Base-by-base conservation (phyloP, 2,797 vertebrate genomes). In the Microctenopoma steveboyesi region DNA sequence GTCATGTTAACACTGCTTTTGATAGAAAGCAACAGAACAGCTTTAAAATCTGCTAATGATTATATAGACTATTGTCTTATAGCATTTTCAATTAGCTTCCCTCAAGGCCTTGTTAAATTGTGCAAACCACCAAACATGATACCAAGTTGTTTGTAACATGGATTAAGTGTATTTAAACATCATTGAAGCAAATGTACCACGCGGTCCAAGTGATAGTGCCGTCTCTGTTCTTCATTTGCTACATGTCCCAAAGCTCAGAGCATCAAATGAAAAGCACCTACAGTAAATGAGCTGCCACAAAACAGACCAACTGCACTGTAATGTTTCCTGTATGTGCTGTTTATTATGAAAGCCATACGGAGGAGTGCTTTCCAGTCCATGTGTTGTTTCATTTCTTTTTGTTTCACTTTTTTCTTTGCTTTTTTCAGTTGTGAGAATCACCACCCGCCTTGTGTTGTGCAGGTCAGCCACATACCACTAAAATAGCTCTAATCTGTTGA, bases 1-100 rank as follows among this genome's bases (percentile, higher is more conserved):
- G 54, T 60, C 39, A 7, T 86, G 83, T 86, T 83, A 79, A 86
- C 56, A 78, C 18, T 42, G 51, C 47, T 60, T 66, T 47, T 42
- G 18, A 73, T 64, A 45, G 28, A 56, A 63, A 65, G 53, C 33
- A 66, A 27, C 42, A 40, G 55, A 84, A 84, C 72, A 33, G 30
- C 30, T 7, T 33, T 33, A 33, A 5, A 33, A 33, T 33, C 30
- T 33, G 30, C 30, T 33, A 33, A 6, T 33, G 30, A 33, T 33
- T 33, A 33, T 7, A 33, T 33, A 33, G 30, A 33, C 5, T 6
- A 33, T 1, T 33, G 65, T 1, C 3, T 10, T 39, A 39, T 12
- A 39, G 37, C 12, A 12, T 39, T 11, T 33, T 33, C 30, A 33
- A 39, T 39, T 11, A 39, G 37, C 9, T 70, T 40, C 64, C 39